Base-by-base conservation (phyloP, 2,797 vertebrate genomes). In the Acropternis orthonyx region DNA sequence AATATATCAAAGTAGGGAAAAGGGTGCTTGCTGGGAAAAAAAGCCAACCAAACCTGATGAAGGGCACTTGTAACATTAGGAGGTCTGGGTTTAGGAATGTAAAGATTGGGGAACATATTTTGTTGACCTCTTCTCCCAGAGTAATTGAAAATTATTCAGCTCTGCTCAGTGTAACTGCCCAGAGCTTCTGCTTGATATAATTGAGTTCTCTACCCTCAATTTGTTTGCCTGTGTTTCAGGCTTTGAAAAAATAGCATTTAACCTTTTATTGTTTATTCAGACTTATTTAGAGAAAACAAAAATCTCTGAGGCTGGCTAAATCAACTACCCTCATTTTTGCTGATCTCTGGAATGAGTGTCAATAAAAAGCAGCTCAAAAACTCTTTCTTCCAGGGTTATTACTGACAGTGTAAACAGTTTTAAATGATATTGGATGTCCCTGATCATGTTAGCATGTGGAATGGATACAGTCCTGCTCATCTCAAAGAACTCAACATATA, bases 81-180 rank as follows among this genome's bases (percentile, higher is more conserved):
- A 94, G 41, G 39, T 92, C 77, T 73, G 46, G 48, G 48, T 94
- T 88, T 90, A 85, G 67, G 83, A 92, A 92, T 17, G 37, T 69
- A 74, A 67, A 92, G 73, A 90, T 7, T 76, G 30, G 67, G 88
- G 83, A 90, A 87, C 15, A 37, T 71, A 77, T 86, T 97, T 87
- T 89, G 65, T 69, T 93, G 94, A 96, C 93, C 89, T 95, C 71
- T 84, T 91, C 85, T 96, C 52, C 36, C 49, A 93, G 52, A 96
- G 72, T 95, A 96, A 97, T 93, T 96, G 93, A 96, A 97, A 95
- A 96, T 95, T 92, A 96, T 92, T 97, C 93, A 96, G 71, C 91
- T 95, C 73, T 95, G 88, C 59, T 87, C 85, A 96, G 71, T 95
- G 85, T 77, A 92, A 94, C 91, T 92, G 83, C 71, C 61, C 65